Base-by-base conservation (phyloP, 1,140 invertebrate species). In the Diplogasteroides magnus region DNA sequence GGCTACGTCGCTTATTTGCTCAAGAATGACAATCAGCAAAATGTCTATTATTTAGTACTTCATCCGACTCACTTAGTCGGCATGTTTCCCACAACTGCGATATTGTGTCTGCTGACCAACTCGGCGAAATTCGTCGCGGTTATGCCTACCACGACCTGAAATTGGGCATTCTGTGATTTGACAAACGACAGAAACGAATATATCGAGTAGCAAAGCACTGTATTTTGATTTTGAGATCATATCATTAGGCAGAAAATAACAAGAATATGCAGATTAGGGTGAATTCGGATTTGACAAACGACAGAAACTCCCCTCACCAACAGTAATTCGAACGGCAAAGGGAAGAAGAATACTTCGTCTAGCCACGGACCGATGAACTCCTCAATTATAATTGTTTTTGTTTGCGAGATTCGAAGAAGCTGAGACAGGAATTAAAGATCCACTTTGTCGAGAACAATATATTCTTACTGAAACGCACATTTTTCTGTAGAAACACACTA, bases 111-210 rank as follows among this genome's bases (percentile, higher is more conserved):
- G 61, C 57, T 79, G 11, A 76, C 78, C 3, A 81, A 68, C 63
- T 81, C 78, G 2, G 78, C 79, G 67, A 74, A 81, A 61, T 80
- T 81, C 14, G 80, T 82, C n/a, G 79, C 79, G 25, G 79, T 83
- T 64, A 80, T 81, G 57, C 79, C 81, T 28, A 81, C 68, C 62
- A 81, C 74, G n/a, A 78, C 76, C 76, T 77, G 29, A 31, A 78
- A 59, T 23, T 11, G 37, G 37, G 6, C 37, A 48, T 48, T 19
- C 37, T 48, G 37, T n/a, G 37, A 48, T 11, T 19, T 48, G 37
- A 48, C 6, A 11, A 48, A 6, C 37, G 37, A 48, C 6, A 48
- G 19, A 48, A 19, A 48, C 37, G 37, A 19, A 48, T n/a, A n/a
- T n/a, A n/a, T n/a, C n/a, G n/a, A n/a, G n/a, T n/a, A n/a, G n/a